Conservation (phyloP, 2,113 vertebrate species). For the human (Homo sapiens) region GRCh38 chr20:7270001-7270500, state of each 20-base stretch:
- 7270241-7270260: constrained; percentile 8
- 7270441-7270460: neutral
- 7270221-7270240: neutral
- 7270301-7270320: neutral
- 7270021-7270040: constrained; percentile 55
- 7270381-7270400: neutral
- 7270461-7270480: neutral
- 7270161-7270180: neutral
- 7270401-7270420: neutral
- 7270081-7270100: neutral
- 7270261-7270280: neutral
- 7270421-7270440: neutral
- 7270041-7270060: constrained; percentile 48
- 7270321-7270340: neutral
- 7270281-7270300: neutral
- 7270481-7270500: neutral
- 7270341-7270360: neutral
- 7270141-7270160: neutral
- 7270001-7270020: constrained; percentile 59
- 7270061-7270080: constrained; percentile 40
- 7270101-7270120: neutral
- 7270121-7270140: neutral
- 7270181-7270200: neutral
- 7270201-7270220: constrained; percentile 8
- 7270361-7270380: neutral